These are phyloP conservation scores for Helicolenus hilgendorfi DNA, from an alignment of 2,797 vertebrate genomes.

Conservation along the genomic window DNA sequence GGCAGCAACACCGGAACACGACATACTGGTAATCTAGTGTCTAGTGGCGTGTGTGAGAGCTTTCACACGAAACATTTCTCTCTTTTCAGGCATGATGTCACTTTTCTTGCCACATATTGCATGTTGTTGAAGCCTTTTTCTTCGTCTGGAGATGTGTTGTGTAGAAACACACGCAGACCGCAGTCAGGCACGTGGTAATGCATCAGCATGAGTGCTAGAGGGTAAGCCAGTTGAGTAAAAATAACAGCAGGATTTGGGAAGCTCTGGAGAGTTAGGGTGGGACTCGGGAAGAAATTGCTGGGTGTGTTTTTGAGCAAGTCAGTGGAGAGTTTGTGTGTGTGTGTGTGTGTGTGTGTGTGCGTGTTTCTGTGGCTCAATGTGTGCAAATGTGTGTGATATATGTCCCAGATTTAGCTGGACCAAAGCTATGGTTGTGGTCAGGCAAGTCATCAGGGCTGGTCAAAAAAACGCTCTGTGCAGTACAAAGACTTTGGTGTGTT, in stretches of 20 bases:
- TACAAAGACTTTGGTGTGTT: constrained; percentile 36
- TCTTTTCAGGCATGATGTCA: constrained; percentile 52
- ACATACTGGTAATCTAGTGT: constrained; percentile 41
- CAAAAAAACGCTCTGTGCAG: constrained; percentile 34
- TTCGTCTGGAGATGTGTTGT: constrained; percentile 25
- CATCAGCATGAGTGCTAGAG: constrained; percentile 58
- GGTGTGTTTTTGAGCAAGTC: constrained; percentile 78
- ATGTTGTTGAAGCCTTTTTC: constrained; percentile 26
- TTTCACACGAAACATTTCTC: constrained; percentile 23
- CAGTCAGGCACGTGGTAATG: constrained; percentile 38
- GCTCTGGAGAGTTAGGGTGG: constrained; percentile 86
- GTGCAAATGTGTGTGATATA: constrained; percentile 58
- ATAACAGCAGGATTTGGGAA: constrained; percentile 84
- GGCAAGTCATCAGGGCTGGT: constrained; percentile 57
- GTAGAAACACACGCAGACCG: constrained; percentile 12
- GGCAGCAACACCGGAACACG: constrained; percentile 18
- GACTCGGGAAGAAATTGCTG: constrained; percentile 87
- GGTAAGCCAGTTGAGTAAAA: constrained; percentile 78
- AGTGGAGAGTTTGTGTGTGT: constrained; percentile 41
- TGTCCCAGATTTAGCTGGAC: constrained; percentile 82
- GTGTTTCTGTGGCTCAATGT: background rate
- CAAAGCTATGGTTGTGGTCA: constrained; percentile 79
- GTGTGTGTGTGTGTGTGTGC: constrained; percentile 32
- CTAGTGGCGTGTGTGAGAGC: constrained; percentile 13
- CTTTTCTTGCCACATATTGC: constrained; percentile 44